Percentiles rank a stretch among this genome's conserved stretches.
Conservation (phyloP, 2,888 invertebrate genomes). For the Byasa hedistus region DNA sequence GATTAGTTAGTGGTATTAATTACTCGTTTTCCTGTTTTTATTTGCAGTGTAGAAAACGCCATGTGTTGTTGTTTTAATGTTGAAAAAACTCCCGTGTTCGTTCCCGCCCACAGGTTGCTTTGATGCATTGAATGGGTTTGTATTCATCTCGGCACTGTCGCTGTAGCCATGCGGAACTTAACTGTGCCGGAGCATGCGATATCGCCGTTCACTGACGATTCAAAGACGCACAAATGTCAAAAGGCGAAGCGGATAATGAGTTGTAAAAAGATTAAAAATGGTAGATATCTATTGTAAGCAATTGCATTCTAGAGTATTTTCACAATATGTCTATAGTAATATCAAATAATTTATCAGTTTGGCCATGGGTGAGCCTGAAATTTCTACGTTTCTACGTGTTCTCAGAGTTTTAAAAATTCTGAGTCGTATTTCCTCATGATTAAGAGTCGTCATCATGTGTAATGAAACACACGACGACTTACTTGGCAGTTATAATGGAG, state of each 20-base stretch:
- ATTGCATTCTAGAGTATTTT: background rate
- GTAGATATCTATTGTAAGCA: background rate
- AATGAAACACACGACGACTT: too few species aligned
- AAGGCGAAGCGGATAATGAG: background rate
- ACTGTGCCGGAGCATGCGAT: conserved; percentile 55
- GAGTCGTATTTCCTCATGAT: too few species aligned
- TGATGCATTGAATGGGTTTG: conserved; percentile 43
- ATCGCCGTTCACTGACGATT: conserved; percentile 32
- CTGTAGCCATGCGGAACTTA: conserved; percentile 47
- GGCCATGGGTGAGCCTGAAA: too few species aligned
- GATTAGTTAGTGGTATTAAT: conserved; percentile 44
- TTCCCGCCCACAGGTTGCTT: conserved; percentile 47
- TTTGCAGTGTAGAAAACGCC: conserved; percentile 52
- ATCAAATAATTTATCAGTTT: too few species aligned
- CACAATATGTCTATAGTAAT: too few species aligned
- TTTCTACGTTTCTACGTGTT: too few species aligned
- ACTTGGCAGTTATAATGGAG: too few species aligned
- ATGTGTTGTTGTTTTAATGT: conserved; percentile 57
- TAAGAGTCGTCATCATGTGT: too few species aligned
- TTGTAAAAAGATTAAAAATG: background rate
- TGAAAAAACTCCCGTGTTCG: conserved; percentile 48
- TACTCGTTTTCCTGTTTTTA: conserved; percentile 44
- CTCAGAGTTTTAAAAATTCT: too few species aligned
- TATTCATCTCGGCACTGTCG: conserved; percentile 45
- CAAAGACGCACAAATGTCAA: conserved; percentile 16